Conservation (phyloP, 2,888 invertebrate species). For the Xestobium rufovillosum region DNA sequence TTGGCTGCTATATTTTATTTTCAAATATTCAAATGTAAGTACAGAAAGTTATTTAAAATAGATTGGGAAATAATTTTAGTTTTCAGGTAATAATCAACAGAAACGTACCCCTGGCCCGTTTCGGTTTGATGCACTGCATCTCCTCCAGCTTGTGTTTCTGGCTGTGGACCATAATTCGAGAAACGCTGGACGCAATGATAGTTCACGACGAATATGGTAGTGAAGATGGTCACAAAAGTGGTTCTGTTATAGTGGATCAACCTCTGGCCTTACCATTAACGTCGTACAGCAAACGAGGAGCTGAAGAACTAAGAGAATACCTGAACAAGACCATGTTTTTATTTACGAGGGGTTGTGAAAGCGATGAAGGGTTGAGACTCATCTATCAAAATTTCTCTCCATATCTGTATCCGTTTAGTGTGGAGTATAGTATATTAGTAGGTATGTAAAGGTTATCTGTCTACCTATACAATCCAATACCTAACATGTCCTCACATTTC, state of each 20-base stretch:
- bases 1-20: slow-evolving; percentile 68
- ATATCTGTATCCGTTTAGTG: slow-evolving; percentile 72
- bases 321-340: slow-evolving; percentile 24
- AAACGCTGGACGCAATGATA: slow-evolving; percentile 59
- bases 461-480: no score
- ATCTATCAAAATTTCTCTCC: slow-evolving; percentile 59
- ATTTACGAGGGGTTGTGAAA: slow-evolving; percentile 41
- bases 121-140: slow-evolving; percentile 74
- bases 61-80: slow-evolving; percentile 1
- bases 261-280: slow-evolving; percentile 36
- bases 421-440: slow-evolving; percentile 72
- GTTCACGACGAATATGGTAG: slow-evolving; percentile 37
- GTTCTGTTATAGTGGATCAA: slow-evolving; percentile 13
- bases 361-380: slow-evolving; percentile 43
- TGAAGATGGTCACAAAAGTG: slow-evolving; percentile 12
- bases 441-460: slow-evolving; percentile 42
- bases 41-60: slow-evolving; percentile 3
- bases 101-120: slow-evolving; percentile 53
- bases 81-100: slow-evolving; percentile 54
- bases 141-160: slow-evolving; percentile 74
- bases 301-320: slow-evolving; percentile 32
- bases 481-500: no score
- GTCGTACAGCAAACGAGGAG: slow-evolving; percentile 32
- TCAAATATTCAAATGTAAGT: slow-evolving; percentile 73
- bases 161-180: slow-evolving; percentile 68